Conservation (phyloP, 2,797 vertebrate species). For the Sorex maritimensis region DNA sequence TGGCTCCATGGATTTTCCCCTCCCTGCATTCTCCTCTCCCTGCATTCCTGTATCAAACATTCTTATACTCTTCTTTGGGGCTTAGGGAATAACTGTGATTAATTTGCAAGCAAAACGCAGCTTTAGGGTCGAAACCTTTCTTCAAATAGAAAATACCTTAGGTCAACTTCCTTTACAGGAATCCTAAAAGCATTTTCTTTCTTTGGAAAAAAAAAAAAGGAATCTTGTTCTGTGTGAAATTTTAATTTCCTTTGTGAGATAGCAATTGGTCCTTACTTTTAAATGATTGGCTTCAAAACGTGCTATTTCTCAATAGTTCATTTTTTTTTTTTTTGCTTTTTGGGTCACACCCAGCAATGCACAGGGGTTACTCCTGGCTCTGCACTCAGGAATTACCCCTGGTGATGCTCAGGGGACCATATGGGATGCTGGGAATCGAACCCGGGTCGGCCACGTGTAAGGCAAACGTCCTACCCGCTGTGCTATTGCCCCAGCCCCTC, state of each 20-base stretch:
- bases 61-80: slow-evolving; percentile 20
- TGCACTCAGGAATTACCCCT: too few relatives aligned
- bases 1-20: slow-evolving; percentile 42
- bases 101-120: slow-evolving; percentile 60
- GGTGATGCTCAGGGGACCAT: too few relatives aligned
- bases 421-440: too few relatives aligned
- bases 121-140: slow-evolving; percentile 38
- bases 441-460: too few relatives aligned
- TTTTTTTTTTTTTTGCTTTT: not conserved
- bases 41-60: not conserved
- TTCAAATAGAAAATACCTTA: slow-evolving; percentile 61
- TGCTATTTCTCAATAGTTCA: slow-evolving; percentile 30
- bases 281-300: slow-evolving; percentile 47
- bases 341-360: too few relatives aligned
- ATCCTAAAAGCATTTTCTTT: not conserved
- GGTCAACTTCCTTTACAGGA: slow-evolving; percentile 31
- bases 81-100: slow-evolving; percentile 56
- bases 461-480: not conserved
- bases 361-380: too few relatives aligned
- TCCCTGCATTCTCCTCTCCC: slow-evolving; percentile 31
- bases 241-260: slow-evolving; percentile 23
- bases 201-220: too few relatives aligned
- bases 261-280: slow-evolving; percentile 34
- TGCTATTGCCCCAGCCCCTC: not conserved
- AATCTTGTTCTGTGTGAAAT: slow-evolving; percentile 17